Evolutionary conservation across 2,113 vertebrate species (phyloP).

Genomic region (Podarcis raffonei): DNA sequence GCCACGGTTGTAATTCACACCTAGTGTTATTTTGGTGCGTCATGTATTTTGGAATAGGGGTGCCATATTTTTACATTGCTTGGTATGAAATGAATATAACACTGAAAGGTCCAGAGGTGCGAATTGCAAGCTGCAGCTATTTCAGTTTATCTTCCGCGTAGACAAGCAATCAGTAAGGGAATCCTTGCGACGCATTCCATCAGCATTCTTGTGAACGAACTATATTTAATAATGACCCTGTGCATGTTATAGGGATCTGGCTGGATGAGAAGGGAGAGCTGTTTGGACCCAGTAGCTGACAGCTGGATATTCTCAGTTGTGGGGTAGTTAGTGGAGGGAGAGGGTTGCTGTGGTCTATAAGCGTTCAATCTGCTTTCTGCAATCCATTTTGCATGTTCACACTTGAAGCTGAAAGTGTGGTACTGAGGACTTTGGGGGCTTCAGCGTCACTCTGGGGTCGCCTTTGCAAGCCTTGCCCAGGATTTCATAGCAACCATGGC

Average conservation of each 20-base stretch:
- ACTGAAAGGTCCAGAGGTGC: slow-evolving; percentile 4
- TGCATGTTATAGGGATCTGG: background rate
- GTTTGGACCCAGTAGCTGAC: background rate
- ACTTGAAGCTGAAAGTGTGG: background rate
- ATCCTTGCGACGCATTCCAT: slow-evolving; percentile 7
- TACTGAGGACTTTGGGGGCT: background rate
- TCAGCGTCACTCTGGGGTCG: background rate
- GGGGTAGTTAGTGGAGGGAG: background rate
- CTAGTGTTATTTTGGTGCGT: slow-evolving; percentile 22
- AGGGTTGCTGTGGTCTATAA: background rate
- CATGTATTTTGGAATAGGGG: slow-evolving; percentile 7
- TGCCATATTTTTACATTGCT: background rate
- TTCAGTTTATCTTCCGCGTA: slow-evolving; percentile 3
- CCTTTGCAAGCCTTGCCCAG: background rate
- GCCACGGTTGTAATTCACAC: slow-evolving; percentile 8
- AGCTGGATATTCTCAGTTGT: background rate
- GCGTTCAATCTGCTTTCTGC: background rate
- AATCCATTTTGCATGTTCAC: background rate
- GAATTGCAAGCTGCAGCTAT: slow-evolving; percentile 11
- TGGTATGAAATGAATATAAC: slow-evolving; percentile 20
- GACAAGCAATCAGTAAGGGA: slow-evolving; percentile 27
- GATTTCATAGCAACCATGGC: background rate
- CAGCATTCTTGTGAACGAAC: background rate
- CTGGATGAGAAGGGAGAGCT: background rate
- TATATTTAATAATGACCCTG: slow-evolving; percentile 29